Evolutionary conservation across 2,113 vertebrate species (phyloP).

Genomic region (Phrynocephalus versicolor): DNA sequence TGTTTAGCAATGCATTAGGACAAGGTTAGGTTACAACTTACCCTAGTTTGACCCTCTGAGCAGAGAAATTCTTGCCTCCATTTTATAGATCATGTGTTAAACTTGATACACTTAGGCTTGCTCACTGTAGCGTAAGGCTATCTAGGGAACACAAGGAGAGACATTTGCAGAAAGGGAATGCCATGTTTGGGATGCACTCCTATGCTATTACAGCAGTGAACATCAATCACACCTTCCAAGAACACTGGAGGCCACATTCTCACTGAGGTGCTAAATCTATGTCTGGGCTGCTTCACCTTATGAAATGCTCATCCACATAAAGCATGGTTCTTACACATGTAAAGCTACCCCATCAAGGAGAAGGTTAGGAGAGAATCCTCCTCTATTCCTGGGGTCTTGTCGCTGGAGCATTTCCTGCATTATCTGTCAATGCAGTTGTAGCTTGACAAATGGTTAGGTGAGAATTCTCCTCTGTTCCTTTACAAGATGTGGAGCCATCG

Average conservation of each 20-base stretch:
- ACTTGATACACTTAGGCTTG: slow-evolving; percentile 62
- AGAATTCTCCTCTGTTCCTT: no score
- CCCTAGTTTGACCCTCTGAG: slow-evolving; percentile 66
- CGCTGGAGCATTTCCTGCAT: background rate
- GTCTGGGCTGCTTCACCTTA: background rate
- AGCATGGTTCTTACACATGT: slow-evolving; percentile 6
- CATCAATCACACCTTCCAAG: slow-evolving; percentile 79
- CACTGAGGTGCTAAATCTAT: background rate
- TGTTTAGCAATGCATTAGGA: background rate
- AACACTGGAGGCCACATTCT: slow-evolving; percentile 56
- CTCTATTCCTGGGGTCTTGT: background rate
- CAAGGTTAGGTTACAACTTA: slow-evolving; percentile 59
- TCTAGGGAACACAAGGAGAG: slow-evolving; percentile 62
- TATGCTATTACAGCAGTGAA: slow-evolving; percentile 69
- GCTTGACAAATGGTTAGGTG: no score
- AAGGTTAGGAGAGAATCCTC: background rate
- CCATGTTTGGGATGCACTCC: slow-evolving; percentile 71
- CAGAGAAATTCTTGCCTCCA: slow-evolving; percentile 69
- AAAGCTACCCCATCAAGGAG: background rate
- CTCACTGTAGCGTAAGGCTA: slow-evolving; percentile 45
- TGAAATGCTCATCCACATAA: background rate
- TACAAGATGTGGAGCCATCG: no score
- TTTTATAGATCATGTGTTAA: slow-evolving; percentile 70
- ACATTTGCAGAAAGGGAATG: slow-evolving; percentile 66
- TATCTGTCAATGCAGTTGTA: no score